Evolutionary conservation across 2,888 invertebrate species (phyloP).

Genomic region (Agrochola lota): DNA sequence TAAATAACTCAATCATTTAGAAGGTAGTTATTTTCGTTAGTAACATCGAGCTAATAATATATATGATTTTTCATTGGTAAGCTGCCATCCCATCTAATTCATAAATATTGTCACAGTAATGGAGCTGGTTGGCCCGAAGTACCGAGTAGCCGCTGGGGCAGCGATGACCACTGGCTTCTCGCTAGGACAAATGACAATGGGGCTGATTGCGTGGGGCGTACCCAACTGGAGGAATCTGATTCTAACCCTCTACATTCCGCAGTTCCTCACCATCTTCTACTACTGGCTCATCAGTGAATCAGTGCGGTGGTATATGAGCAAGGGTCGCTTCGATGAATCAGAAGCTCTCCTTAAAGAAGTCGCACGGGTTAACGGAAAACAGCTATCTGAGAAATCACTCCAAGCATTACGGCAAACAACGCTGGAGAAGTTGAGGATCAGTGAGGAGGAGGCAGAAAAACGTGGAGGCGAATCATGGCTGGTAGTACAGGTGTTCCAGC

Average conservation of each 20-base stretch:
- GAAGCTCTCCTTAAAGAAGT: constrained; percentile 90
- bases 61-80: background rate
- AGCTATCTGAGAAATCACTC: constrained; percentile 77
- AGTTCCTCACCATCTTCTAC: constrained; percentile 91
- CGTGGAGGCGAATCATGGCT: constrained; percentile 74
- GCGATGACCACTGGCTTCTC: constrained; percentile 88
- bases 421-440: constrained; percentile 70
- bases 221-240: constrained; percentile 93
- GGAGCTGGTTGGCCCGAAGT: constrained; percentile 93
- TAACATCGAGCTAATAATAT: too few species aligned
- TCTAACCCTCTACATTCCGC: constrained; percentile 92
- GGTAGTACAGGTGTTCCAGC: constrained; percentile 52
- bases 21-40: too few species aligned
- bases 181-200: constrained; percentile 92
- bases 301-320: constrained; percentile 94
- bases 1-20: background rate
- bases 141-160: constrained; percentile 91
- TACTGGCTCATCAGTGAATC: constrained; percentile 93
- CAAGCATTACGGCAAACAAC: constrained; percentile 71
- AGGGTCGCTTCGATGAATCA: constrained; percentile 92
- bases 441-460: too few species aligned
- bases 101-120: constrained; percentile 86
- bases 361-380: constrained; percentile 90
- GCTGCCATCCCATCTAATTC: background rate
- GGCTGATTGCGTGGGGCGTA: constrained; percentile 92